Percentiles rank a stretch among this genome's conserved stretches.
Evolutionary conservation across 2,113 vertebrate genomes (phyloP).

Genomic region (Micronisus gabar): DNA sequence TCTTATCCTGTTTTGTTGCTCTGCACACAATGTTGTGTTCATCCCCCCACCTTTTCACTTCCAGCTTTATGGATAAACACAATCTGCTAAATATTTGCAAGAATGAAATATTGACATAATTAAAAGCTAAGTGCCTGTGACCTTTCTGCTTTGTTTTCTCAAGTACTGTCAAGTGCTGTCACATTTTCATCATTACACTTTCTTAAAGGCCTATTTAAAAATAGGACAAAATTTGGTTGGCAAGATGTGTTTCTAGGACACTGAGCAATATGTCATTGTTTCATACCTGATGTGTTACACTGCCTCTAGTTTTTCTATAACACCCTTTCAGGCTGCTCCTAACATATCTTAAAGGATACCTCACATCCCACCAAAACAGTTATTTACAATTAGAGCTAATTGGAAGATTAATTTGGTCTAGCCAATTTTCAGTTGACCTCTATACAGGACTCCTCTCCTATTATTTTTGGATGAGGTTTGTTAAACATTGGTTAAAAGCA

Average conservation of each 20-base stretch:
- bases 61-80: not conserved
- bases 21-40: not conserved
- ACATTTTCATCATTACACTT: not conserved
- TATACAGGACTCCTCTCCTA: not conserved
- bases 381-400: not conserved
- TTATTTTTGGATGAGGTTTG: not conserved
- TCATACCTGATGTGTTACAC: not conserved
- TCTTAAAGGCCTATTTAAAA: not conserved
- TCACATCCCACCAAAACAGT: not conserved
- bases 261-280: not conserved
- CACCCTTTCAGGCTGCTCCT: not conserved
- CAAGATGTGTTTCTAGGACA: not conserved
- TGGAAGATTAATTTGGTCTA: not conserved
- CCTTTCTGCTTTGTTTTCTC: not conserved
- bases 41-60: not conserved
- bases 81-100: not conserved
- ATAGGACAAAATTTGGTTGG: not conserved
- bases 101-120: not conserved
- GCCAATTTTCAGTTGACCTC: not conserved
- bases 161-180: not conserved
- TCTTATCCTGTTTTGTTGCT: not conserved
- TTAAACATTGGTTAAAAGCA: not conserved
- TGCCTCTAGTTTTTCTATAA: not conserved
- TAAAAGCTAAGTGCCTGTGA: not conserved
- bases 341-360: not conserved